Evolutionary conservation across 2,888 invertebrate species (phyloP).

Genomic region (Galerucella pusilla): DNA sequence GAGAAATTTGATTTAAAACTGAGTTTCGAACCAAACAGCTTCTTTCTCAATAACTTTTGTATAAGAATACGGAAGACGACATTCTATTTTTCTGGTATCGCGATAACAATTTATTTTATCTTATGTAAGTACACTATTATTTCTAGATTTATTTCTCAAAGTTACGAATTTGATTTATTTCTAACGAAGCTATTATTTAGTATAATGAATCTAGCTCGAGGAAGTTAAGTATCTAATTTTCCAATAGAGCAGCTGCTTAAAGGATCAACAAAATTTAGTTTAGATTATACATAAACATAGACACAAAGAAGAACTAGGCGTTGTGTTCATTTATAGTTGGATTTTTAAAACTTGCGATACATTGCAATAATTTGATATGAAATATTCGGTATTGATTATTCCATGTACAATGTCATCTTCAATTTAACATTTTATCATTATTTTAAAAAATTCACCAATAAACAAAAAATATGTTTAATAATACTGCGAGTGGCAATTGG

Average conservation of each 20-base stretch:
- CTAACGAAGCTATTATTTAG: conserved; percentile 34
- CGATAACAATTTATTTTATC: conserved; percentile 24
- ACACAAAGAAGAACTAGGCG: conserved; percentile 20
- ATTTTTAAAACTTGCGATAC: conserved; percentile 3
- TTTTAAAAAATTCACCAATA: too few relatives aligned
- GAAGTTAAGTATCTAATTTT: conserved; percentile 25
- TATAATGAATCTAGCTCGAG: conserved; percentile 26
- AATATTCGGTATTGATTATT: not conserved
- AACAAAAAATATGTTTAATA: too few relatives aligned
- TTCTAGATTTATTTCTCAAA: conserved; percentile 32
- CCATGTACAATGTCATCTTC: not conserved
- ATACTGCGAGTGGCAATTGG: too few relatives aligned
- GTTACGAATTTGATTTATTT: conserved; percentile 29
- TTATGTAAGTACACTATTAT: conserved; percentile 28
- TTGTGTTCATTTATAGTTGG: not conserved
- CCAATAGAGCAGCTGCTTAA: conserved; percentile 30
- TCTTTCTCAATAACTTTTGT: conserved; percentile 8
- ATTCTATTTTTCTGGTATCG: conserved; percentile 26
- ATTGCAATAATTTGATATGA: not conserved
- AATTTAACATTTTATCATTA: too few relatives aligned
- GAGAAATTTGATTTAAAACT: not conserved
- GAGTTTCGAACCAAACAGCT: conserved; percentile 3
- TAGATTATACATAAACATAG: conserved; percentile 12
- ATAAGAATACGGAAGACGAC: conserved; percentile 17
- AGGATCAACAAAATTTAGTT: conserved; percentile 13